A percentile compares a stretch with the other conserved stretches of the same genome.
Conservation (phyloP, 1,140 invertebrate genomes). For the Calliphora vicina region DNA sequence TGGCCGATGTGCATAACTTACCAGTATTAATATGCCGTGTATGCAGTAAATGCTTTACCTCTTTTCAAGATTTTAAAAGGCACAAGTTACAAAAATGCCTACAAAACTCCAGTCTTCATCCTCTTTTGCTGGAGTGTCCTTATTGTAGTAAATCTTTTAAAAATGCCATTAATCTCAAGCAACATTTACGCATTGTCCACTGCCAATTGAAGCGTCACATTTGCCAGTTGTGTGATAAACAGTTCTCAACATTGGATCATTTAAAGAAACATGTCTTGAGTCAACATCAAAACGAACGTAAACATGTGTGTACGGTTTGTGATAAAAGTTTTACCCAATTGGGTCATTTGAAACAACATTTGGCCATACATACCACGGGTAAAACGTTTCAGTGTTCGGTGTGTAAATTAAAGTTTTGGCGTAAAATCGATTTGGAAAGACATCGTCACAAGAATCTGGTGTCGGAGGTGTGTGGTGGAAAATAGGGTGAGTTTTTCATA, state of each 20-base stretch:
- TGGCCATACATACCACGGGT: slow-evolving; percentile 31
- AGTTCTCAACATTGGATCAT: slow-evolving; percentile 39
- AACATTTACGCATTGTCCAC: slow-evolving; percentile 38
- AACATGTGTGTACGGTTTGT: slow-evolving; percentile 37
- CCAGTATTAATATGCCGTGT: background rate
- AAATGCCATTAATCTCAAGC: slow-evolving; percentile 23
- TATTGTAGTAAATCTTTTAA: slow-evolving; percentile 36
- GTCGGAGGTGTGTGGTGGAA: background rate
- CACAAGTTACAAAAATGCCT: background rate
- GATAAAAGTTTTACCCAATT: slow-evolving; percentile 36
- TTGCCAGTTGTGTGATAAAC: slow-evolving; percentile 39
- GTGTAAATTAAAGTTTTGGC: slow-evolving; percentile 37
- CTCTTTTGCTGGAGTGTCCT: slow-evolving; percentile 19
- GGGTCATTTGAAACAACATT: slow-evolving; percentile 40
- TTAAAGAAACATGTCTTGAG: slow-evolving; percentile 41
- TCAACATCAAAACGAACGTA: slow-evolving; percentile 41
- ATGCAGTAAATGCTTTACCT: slow-evolving; percentile 25
- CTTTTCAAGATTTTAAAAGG: background rate
- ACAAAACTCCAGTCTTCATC: background rate
- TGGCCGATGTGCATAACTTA: slow-evolving; percentile 31
- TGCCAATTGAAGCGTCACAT: slow-evolving; percentile 19
- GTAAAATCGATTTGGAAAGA: slow-evolving; percentile 36
- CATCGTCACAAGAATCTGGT: slow-evolving; percentile 30
- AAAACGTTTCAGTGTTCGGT: slow-evolving; percentile 26
- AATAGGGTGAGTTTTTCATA: background rate